These are phyloP conservation scores for Limonius californicus DNA, from an alignment of 1,140 invertebrate species.

Conservation along the genomic window DNA sequence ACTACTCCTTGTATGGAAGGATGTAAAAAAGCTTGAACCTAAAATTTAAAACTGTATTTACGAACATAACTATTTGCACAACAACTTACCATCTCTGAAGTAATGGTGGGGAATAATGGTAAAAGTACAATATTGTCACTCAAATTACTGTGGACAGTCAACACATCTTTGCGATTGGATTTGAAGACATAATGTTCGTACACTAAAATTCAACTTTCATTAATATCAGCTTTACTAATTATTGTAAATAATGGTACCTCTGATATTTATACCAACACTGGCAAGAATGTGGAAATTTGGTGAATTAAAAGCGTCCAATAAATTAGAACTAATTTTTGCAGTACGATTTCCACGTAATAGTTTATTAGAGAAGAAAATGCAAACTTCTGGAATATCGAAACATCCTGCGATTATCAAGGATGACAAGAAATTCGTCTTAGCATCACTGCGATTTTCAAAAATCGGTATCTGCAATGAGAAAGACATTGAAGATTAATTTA, in stretches of 20 bases:
- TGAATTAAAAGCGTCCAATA: constrained; percentile 86
- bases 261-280: constrained; percentile 70
- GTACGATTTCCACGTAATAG: constrained; percentile 89
- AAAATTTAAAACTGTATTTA: background rate
- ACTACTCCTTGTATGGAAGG: constrained; percentile 77
- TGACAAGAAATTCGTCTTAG: constrained; percentile 88
- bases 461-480: constrained; percentile 72
- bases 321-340: constrained; percentile 75
- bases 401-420: constrained; percentile 89
- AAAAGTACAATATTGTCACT: constrained; percentile 31
- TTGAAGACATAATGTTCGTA: background rate
- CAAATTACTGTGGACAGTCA: background rate
- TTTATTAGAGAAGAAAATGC: constrained; percentile 85
- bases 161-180: background rate
- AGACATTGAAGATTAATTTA: background rate
- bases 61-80: too few relatives aligned
- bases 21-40: constrained; percentile 73
- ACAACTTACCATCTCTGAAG: constrained; percentile 34
- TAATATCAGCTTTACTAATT: too few relatives aligned
- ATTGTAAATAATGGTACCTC: too few relatives aligned
- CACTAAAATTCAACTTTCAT: too few relatives aligned
- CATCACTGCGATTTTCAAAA: constrained; percentile 86
- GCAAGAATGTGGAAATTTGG: constrained; percentile 86
- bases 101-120: constrained; percentile 39
- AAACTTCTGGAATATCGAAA: constrained; percentile 90